Conservation (phyloP, 2,888 invertebrate species). For the Patella depressa region DNA sequence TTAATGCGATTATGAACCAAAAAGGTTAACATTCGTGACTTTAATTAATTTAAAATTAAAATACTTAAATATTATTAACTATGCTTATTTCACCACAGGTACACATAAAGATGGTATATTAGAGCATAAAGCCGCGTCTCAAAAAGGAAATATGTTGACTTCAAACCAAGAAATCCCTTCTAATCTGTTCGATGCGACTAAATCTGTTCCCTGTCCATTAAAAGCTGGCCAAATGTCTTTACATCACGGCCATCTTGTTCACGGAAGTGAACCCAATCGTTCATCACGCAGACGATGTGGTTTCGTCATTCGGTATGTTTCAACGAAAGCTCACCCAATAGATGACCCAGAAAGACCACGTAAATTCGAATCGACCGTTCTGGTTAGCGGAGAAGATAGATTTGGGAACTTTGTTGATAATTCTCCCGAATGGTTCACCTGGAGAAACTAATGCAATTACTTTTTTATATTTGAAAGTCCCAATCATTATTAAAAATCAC, state of each 20-base stretch:
- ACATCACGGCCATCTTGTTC: constrained; percentile 52
- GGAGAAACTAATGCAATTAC: constrained; percentile 20
- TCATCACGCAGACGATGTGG: constrained; percentile 51
- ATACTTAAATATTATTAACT: too few relatives aligned
- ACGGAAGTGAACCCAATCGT: constrained; percentile 54
- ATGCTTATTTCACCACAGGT: constrained; percentile 28
- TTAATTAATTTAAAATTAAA: too few relatives aligned
- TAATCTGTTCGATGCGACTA: constrained; percentile 41
- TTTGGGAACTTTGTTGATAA: constrained; percentile 44
- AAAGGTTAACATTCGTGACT: too few relatives aligned
- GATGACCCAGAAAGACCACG: constrained; percentile 47
- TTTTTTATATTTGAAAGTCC: not conserved
- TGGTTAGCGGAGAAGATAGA: constrained; percentile 44
- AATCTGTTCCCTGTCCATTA: constrained; percentile 46
- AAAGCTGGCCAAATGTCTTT: constrained; percentile 54
- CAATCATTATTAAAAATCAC: not conserved
- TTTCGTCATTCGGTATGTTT: constrained; percentile 53
- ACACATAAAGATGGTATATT: constrained; percentile 51
- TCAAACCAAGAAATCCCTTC: constrained; percentile 52
- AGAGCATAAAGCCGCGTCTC: constrained; percentile 40
- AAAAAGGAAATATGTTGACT: constrained; percentile 46
- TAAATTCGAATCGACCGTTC: constrained; percentile 46
- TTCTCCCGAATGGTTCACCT: constrained; percentile 45
- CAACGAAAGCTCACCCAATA: constrained; percentile 46
- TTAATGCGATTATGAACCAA: too few relatives aligned